Evolutionary conservation across 2,888 invertebrate species (phyloP).

Genomic region (Metallyticus violacea): DNA sequence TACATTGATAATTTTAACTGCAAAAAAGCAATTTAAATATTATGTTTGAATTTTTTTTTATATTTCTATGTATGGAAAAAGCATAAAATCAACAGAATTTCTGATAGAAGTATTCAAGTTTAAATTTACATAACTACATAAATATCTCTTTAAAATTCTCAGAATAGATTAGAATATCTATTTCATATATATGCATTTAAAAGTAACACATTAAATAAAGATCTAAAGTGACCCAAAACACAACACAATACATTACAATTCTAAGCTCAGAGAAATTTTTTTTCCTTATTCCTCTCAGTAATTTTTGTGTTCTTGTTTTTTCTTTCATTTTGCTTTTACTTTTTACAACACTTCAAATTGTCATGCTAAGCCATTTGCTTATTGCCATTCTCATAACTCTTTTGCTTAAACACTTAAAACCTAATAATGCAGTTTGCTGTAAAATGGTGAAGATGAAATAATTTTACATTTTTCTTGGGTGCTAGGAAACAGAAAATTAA

Average conservation of each 20-base stretch:
- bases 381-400: background rate
- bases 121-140: background rate
- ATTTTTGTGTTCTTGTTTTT: too few relatives aligned
- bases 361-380: background rate
- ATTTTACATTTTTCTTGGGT: background rate
- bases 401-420: background rate
- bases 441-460: background rate
- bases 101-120: too few relatives aligned
- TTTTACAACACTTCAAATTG: background rate
- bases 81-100: too few relatives aligned
- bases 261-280: background rate
- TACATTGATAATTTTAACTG: too few relatives aligned
- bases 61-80: too few relatives aligned
- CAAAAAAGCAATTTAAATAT: too few relatives aligned
- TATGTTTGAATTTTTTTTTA: too few relatives aligned
- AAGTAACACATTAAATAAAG: background rate
- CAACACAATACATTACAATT: background rate
- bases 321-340: background rate
- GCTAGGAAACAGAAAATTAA: background rate
- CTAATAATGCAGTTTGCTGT: background rate
- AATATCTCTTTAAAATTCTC: background rate
- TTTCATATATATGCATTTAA: background rate
- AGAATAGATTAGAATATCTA: background rate
- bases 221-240: background rate
- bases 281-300: background rate